Evolutionary conservation across 2,888 invertebrate genomes (phyloP).

Genomic region (Saturnia japonica): DNA sequence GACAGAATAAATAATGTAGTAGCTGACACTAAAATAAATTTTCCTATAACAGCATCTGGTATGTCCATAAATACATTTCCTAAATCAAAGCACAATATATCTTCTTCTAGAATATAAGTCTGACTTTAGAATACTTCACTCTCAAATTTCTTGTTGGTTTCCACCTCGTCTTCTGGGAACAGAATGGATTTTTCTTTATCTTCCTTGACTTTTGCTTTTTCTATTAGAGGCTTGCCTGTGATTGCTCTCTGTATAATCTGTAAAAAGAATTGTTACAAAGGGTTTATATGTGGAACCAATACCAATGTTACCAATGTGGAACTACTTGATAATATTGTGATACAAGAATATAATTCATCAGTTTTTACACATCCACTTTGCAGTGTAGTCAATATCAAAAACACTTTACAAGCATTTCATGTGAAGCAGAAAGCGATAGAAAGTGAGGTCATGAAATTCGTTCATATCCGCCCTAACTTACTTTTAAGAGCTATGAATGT

Average conservation of each 20-base stretch:
- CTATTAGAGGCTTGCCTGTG: slow-evolving; percentile 71
- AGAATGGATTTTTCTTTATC: slow-evolving; percentile 80
- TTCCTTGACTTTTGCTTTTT: slow-evolving; percentile 58
- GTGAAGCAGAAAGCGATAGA: too few relatives aligned
- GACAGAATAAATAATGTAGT: slow-evolving; percentile 80
- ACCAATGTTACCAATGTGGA: too few relatives aligned
- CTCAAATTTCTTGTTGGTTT: slow-evolving; percentile 84
- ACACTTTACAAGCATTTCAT: too few relatives aligned
- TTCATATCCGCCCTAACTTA: too few relatives aligned
- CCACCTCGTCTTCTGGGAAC: slow-evolving; percentile 83
- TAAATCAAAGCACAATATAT: neutral
- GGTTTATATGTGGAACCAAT: too few relatives aligned
- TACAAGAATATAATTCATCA: too few relatives aligned
- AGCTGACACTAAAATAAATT: slow-evolving; percentile 79
- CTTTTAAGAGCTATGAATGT: too few relatives aligned
- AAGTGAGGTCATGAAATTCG: too few relatives aligned
- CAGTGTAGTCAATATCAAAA: too few relatives aligned
- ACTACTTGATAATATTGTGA: too few relatives aligned
- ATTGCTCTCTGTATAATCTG: slow-evolving; percentile 83
- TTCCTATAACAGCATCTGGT: slow-evolving; percentile 82
- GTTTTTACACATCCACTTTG: too few relatives aligned
- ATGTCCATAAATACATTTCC: slow-evolving; percentile 71
- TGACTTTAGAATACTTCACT: slow-evolving; percentile 70
- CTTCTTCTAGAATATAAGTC: slow-evolving; percentile 65
- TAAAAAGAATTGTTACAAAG: slow-evolving; percentile 29